Evolutionary conservation across 2,888 invertebrate genomes (phyloP), one percentile per base, ranked within the genome.

Genomic region (Calliphora vomitoria): DNA sequence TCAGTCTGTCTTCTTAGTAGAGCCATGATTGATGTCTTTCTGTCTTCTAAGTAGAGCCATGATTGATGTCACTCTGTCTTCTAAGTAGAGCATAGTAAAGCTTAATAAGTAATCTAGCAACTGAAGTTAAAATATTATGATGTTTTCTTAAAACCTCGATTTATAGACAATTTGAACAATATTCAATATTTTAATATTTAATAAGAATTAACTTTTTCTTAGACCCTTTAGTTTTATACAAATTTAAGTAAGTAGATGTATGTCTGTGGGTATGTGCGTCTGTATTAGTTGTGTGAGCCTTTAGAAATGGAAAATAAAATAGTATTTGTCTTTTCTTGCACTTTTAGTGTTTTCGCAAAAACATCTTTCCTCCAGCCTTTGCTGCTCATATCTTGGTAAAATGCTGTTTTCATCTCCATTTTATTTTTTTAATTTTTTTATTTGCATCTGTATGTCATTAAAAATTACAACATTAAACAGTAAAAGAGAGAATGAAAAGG

Each of bases 381-480:
- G 18, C 25, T 55, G 72, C 72, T 81, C 72, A 81, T 55, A 72
- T 81, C 81, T 81, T 55, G 72, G 44, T 20, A 72, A 31, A 81
- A 81, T 72, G 62, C 55, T 58, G 74, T 72, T 74, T 82, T 58
- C 72, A 72, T 66, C 41, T 74, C 15, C 38, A 35, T 50, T 55
- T 50, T 18, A 60, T n/a, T 31, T n/a, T 31, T 18, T 62, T 69
- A 66, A 25, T 53, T 72, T 15, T 25, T 72, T 68, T 38, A 64
- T 81, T 76, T 78, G 72, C 81, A 81, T 68, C 66, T 78, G 87
- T 78, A 84, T 84, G 87, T 84, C 87, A 87, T 87, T 84, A 87
- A 87, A 87, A 82, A 82, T 87, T 81, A 87, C 68, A 87, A 87
- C 72, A 84, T 87, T 87, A 84, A 84, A 87, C 55, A 72, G 78